Conservation (phyloP, 2,888 invertebrate species). For the Ophraella communa region DNA sequence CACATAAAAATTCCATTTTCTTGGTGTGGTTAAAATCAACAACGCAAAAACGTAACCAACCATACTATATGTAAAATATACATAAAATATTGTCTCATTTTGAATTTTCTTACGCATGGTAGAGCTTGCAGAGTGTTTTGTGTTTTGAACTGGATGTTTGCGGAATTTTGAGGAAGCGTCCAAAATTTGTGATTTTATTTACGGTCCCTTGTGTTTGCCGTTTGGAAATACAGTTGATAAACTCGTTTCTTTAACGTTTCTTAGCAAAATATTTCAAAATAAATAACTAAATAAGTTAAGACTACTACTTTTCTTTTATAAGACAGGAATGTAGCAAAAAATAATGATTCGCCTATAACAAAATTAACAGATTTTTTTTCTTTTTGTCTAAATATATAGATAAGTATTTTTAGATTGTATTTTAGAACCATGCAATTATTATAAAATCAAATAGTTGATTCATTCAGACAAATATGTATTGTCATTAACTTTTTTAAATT, state of each 20-base stretch:
- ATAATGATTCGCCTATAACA: too few species aligned
- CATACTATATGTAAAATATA: conserved; percentile 15
- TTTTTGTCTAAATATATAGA: too few species aligned
- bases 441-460: too few species aligned
- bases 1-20: background rate
- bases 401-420: too few species aligned
- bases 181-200: conserved; percentile 55
- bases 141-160: conserved; percentile 48
- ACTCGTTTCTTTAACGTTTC: background rate
- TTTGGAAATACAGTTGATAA: conserved; percentile 26
- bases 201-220: conserved; percentile 44
- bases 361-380: too few species aligned
- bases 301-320: too few species aligned
- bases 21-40: conserved; percentile 18
- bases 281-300: too few species aligned
- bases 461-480: too few species aligned
- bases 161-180: conserved; percentile 41
- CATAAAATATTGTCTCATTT: conserved; percentile 42
- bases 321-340: too few species aligned
- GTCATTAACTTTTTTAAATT: too few species aligned
- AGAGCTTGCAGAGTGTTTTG: conserved; percentile 55
- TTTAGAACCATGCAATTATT: too few species aligned
- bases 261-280: background rate
- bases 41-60: conserved; percentile 23
- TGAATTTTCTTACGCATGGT: conserved; percentile 56